Conservation (phyloP, 2,113 vertebrate species). For the Eretmochelys imbricata region DNA sequence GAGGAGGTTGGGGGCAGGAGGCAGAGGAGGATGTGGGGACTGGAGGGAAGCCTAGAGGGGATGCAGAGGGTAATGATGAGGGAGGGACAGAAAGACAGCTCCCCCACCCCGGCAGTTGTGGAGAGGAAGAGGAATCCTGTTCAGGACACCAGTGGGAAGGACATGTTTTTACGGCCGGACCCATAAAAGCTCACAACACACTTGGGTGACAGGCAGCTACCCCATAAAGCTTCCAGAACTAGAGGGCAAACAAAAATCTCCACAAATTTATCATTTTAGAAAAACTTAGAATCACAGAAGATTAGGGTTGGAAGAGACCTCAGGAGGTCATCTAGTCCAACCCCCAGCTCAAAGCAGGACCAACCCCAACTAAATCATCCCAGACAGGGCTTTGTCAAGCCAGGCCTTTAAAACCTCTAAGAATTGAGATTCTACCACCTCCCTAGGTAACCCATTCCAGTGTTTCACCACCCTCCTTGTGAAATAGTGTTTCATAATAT, state of each 20-base stretch:
- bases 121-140: neutral
- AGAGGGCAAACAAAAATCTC: neutral
- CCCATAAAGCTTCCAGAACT: neutral
- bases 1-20: fast-evolving
- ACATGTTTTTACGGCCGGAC: neutral
- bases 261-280: neutral
- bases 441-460: too few relatives aligned
- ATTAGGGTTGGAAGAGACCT: too few relatives aligned
- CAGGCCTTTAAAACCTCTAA: too few relatives aligned
- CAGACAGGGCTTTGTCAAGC: too few relatives aligned
- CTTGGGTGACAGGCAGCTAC: neutral
- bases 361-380: too few relatives aligned
- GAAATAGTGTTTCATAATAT: too few relatives aligned
- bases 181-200: neutral
- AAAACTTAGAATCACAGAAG: neutral
- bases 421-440: too few relatives aligned
- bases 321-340: too few relatives aligned
- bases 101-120: neutral
- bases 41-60: neutral
- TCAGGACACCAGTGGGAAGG: neutral
- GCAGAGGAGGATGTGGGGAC: neutral
- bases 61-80: fast-evolving
- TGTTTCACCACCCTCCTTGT: too few relatives aligned
- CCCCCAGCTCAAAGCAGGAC: too few relatives aligned
- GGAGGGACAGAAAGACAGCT: neutral